These are phyloP conservation scores for Pelecanus crispus DNA, from an alignment of 2,113 vertebrate species.

Conservation along the genomic window DNA sequence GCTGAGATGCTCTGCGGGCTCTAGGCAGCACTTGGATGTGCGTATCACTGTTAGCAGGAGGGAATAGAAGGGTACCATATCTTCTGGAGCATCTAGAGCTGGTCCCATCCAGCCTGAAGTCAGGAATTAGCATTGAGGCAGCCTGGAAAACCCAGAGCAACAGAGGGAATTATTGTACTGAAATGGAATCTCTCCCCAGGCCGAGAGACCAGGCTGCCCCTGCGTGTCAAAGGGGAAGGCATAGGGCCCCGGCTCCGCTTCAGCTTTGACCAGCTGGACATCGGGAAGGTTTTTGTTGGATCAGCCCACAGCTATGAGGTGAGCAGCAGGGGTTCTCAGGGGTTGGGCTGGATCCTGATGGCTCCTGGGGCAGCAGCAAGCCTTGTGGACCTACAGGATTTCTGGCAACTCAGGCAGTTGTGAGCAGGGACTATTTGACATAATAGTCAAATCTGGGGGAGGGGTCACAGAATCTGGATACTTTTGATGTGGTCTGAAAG, in stretches of 20 bases:
- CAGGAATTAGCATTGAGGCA: background rate
- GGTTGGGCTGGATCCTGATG: background rate
- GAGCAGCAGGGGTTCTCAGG: background rate
- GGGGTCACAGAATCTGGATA: background rate
- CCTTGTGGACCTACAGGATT: background rate
- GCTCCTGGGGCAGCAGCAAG: background rate
- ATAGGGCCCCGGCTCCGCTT: constrained; percentile 78
- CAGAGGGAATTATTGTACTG: background rate
- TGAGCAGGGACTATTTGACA: background rate
- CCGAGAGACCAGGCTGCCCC: constrained; percentile 74
- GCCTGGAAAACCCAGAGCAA: background rate
- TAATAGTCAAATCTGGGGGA: background rate
- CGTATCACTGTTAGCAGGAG: rapidly evolving
- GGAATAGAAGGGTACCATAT: background rate
- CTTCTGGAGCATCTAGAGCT: background rate
- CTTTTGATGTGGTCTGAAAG: background rate
- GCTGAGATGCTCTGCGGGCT: background rate
- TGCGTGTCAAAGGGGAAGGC: constrained; percentile 79
- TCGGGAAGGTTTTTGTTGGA: constrained; percentile 75
- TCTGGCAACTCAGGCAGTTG: background rate
- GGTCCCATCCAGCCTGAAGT: background rate
- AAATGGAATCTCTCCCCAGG: constrained; percentile 66
- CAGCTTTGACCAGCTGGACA: constrained; percentile 71
- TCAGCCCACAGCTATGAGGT: constrained; percentile 79
- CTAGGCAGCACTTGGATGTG: background rate